Base-by-base conservation (phyloP, 2,888 invertebrate species). In the Aromia moschata region DNA sequence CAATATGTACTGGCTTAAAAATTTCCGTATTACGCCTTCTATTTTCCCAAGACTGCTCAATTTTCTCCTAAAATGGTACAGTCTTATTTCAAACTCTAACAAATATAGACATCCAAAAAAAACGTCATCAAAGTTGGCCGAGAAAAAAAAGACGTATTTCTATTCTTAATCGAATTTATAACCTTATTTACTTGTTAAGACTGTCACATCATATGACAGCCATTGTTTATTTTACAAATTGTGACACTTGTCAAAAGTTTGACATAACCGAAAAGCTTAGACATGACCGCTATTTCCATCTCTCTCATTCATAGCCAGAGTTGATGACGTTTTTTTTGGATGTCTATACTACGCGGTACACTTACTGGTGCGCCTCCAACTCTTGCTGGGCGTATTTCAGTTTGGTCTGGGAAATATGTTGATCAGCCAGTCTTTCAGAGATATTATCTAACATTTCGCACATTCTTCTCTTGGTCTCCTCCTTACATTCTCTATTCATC, bases 391-490 rank as follows among this genome's bases (percentile, higher is more conserved):
- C 57, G 56, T 63, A 64, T 45, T 60, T 54, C 3, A 68, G 40
- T 63, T 62, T 68, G 1, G 68, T 65, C 57, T 64, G 53, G 20
- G 56, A 56, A 7, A 71, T 60, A 30, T 64, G 58, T 12, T 62
- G 36, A 15, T 71, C 67, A 17, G 69, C 61, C 40, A 58, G 25
- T 57, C 68, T 70, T 7, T 41, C 37, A 7, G 60, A 52, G n/a
- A 58, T 59, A 30, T 55, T 58, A 20, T 68, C 61, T 33, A 68
- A 53, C 52, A 65, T 56, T 25, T 57, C 60, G 52, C 60, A 65
- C 44, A 67, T 41, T 38, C 54, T 54, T 11, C 44, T 56, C 37
- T 52, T 59, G 17, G 56, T 59, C 16, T 60, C 56, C 45, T 64
- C 58, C 38, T 67, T 68, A 11, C 62, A 20, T 15, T 65, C 56